Evolutionary conservation across 2,797 vertebrate species (phyloP).

Genomic region (Pangasius krempfi): DNA sequence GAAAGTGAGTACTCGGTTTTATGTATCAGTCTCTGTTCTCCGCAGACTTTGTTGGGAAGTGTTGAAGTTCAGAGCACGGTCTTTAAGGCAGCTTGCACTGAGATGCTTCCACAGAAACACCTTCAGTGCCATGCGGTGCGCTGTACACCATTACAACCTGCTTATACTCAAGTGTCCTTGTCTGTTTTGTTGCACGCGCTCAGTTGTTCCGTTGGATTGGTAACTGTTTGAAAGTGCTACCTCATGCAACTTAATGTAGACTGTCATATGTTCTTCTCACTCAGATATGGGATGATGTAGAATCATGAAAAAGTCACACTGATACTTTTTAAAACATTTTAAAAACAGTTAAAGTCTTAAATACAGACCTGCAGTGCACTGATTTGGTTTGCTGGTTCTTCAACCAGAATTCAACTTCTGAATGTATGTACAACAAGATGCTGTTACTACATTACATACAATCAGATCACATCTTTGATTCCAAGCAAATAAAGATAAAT

Average conservation of each 20-base stretch:
- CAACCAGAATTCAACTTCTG: background rate
- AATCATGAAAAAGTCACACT: background rate
- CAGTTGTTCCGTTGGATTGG: background rate
- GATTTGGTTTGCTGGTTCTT: background rate
- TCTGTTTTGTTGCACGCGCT: background rate
- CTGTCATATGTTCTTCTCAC: background rate
- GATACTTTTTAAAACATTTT: background rate
- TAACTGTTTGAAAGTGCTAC: background rate
- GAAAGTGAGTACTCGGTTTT: background rate
- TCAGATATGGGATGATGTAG: background rate
- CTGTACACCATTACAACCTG: background rate
- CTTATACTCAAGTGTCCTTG: background rate
- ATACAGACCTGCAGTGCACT: background rate
- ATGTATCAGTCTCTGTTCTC: background rate
- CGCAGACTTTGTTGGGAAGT: background rate
- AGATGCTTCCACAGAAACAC: conserved; percentile 8
- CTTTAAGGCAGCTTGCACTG: background rate
- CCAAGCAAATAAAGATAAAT: background rate
- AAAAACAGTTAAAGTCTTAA: background rate
- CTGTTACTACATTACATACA: background rate
- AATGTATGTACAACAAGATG: background rate
- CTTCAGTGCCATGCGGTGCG: background rate
- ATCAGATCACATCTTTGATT: background rate
- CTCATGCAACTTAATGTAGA: background rate
- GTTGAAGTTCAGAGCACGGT: background rate